Conservation (phyloP, 2,888 invertebrate species). For the Cryptus viduatorius region DNA sequence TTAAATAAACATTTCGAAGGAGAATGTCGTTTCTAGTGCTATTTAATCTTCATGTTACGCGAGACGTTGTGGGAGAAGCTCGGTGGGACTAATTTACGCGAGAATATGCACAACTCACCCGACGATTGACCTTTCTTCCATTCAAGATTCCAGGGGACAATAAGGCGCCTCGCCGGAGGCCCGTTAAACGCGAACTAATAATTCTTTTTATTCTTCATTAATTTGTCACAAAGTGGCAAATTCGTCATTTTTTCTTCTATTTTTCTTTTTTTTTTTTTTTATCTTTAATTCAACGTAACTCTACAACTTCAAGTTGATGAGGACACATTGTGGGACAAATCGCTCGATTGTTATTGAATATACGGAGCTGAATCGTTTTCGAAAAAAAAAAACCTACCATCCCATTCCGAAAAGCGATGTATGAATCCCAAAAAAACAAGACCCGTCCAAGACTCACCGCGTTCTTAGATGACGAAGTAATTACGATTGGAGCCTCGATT, state of each 20-base stretch:
- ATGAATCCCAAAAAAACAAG: constrained; percentile 1
- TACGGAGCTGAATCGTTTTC: not conserved
- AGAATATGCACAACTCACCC: not conserved
- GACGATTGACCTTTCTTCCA: constrained; percentile 1
- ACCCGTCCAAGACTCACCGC: constrained; percentile 1
- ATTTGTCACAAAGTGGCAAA: not conserved
- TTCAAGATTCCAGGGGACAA: constrained; percentile 43
- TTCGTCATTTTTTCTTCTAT: not conserved
- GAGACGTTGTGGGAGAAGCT: constrained; percentile 8
- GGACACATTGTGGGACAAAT: not conserved
- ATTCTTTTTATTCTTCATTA: constrained; percentile 26
- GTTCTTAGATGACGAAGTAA: not conserved
- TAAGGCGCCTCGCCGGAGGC: constrained; percentile 17
- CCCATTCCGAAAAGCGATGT: not conserved
- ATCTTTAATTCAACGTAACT: not conserved
- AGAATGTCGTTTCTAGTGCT: constrained; percentile 39
- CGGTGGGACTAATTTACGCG: not conserved
- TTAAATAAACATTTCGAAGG: constrained; percentile 60
- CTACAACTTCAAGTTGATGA: not conserved
- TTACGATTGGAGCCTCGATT: not conserved
- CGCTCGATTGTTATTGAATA: not conserved
- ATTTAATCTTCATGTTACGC: constrained; percentile 25
- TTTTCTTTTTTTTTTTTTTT: not conserved
- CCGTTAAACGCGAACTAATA: constrained; percentile 14
- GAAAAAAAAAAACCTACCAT: not conserved